A percentile compares a stretch with the other conserved stretches of the same genome.
phyloP scores from a whole-genome alignment of 2,888 invertebrate genomes.

The Hedychridium roseum region DNA sequence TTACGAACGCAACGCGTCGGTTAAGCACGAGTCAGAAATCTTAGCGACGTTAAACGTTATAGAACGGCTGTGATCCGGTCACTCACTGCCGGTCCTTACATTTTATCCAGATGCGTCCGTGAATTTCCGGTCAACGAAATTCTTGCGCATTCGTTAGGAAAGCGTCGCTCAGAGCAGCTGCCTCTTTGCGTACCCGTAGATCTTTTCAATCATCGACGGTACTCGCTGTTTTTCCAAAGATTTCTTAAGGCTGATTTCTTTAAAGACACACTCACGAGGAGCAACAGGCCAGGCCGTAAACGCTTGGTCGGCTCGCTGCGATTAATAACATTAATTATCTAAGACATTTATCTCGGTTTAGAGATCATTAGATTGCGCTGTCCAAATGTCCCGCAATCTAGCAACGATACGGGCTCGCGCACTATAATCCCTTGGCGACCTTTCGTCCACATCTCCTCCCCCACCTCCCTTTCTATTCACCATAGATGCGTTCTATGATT shows the following conservation, averaged over 20 bases:
- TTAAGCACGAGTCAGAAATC: too few species aligned
- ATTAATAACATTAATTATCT: slow-evolving; percentile 38
- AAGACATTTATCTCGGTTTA: slow-evolving; percentile 41
- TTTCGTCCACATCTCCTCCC: too few species aligned
- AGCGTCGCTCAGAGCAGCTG: slow-evolving; percentile 18
- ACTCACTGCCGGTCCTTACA: too few species aligned
- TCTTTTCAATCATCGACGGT: slow-evolving; percentile 30
- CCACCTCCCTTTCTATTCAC: slow-evolving; percentile 10
- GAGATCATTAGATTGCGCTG: slow-evolving; percentile 36
- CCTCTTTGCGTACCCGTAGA: slow-evolving; percentile 37
- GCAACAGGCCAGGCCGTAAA: too few species aligned
- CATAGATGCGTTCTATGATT: slow-evolving; percentile 52
- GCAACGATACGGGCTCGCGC: too few species aligned
- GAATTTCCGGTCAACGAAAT: not conserved
- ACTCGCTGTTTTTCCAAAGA: slow-evolving; percentile 35
- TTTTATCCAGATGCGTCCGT: too few species aligned
- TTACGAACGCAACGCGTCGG: too few species aligned
- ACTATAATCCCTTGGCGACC: too few species aligned
- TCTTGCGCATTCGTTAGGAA: not conserved
- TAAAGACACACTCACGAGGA: slow-evolving; percentile 14
- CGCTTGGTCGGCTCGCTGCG: slow-evolving; percentile 37
- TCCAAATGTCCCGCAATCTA: too few species aligned
- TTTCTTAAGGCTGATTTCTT: slow-evolving; percentile 47
- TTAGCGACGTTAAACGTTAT: too few species aligned
- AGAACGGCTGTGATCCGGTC: too few species aligned